Conservation (phyloP, 2,888 invertebrate genomes). For the Shargacucullia verbasci region DNA sequence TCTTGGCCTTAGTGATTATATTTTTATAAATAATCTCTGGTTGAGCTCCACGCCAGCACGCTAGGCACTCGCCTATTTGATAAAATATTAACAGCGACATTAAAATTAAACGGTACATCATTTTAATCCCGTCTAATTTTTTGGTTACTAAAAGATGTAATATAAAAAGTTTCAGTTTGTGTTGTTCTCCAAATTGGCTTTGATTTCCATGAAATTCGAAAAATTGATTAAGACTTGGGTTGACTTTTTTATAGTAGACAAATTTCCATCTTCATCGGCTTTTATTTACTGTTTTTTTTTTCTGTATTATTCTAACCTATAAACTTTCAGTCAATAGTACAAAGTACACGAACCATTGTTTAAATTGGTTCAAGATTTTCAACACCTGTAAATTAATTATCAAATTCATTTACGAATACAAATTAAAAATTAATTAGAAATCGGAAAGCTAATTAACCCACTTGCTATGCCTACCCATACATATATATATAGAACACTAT, state of each 20-base stretch:
- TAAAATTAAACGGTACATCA: neutral
- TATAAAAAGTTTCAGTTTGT: no score
- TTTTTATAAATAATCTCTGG: no score
- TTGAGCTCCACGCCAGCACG: neutral
- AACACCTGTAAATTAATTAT: constrained; percentile 3
- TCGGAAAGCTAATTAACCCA: constrained; percentile 8
- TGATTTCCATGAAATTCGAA: no score
- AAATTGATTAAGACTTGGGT: no score
- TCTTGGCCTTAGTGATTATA: neutral
- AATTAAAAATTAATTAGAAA: constrained; percentile 34
- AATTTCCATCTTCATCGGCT: no score
- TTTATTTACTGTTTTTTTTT: no score
- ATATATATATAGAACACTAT: neutral
- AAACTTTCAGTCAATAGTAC: neutral
- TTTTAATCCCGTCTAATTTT: neutral
- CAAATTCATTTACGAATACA: constrained; percentile 9
- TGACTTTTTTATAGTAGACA: no score
- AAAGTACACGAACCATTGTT: neutral
- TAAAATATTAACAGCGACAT: neutral
- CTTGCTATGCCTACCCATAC: no score
- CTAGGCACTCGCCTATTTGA: neutral
- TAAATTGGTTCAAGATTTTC: neutral
- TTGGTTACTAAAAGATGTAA: no score
- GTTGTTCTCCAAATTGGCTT: no score
- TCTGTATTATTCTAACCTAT: neutral